Conservation (phyloP, 2,113 vertebrate genomes). For the Chionomys nivalis region DNA sequence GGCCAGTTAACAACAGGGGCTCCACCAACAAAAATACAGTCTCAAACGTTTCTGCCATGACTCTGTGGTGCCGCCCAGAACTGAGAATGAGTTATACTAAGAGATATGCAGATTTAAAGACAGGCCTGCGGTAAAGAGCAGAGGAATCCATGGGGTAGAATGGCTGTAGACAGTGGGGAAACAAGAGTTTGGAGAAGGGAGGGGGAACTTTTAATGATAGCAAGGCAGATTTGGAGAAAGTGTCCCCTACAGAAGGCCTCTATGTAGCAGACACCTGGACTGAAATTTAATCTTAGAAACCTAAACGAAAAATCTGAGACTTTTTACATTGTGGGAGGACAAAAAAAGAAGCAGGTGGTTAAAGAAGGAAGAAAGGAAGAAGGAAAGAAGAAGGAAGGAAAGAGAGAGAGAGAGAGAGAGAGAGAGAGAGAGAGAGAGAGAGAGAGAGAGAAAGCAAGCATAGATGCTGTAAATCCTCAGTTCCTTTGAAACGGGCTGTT, state of each 20-base stretch:
- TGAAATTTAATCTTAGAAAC: conserved; percentile 49
- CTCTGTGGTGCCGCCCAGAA: background rate
- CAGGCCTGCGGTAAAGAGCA: background rate
- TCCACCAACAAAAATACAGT: background rate
- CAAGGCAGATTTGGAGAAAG: background rate
- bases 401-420: too few species aligned
- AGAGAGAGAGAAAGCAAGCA: background rate
- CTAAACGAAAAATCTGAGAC: background rate
- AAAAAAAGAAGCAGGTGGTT: too few species aligned
- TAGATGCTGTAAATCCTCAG: conserved; percentile 8
- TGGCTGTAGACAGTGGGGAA: background rate
- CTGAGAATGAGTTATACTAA: background rate
- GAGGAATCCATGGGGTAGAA: background rate
- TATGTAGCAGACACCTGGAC: background rate
- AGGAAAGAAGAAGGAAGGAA: too few species aligned
- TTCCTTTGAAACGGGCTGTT: conserved; percentile 45
- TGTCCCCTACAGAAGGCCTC: background rate
- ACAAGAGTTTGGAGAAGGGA: background rate
- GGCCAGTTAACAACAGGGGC: background rate
- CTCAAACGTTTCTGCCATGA: background rate
- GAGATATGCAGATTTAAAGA: background rate
- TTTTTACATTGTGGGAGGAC: too few species aligned
- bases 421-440: background rate
- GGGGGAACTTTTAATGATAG: background rate
- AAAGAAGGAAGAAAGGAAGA: too few species aligned